phyloP scores from a whole-genome alignment of 2,888 invertebrate species.

The Cantharis rufa region DNA sequence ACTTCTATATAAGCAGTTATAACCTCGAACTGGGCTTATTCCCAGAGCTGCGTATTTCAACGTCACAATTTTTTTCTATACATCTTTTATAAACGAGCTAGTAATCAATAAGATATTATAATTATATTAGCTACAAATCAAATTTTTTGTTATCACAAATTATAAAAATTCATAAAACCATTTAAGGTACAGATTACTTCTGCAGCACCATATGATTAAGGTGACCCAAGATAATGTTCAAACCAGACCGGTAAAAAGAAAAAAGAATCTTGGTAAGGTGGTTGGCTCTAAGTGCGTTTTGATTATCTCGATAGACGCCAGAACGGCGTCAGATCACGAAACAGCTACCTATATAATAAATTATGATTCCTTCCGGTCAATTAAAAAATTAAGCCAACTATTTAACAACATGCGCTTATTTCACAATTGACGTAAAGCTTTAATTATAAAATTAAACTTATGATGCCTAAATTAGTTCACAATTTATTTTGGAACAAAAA shows the following conservation, averaged over 20 bases:
- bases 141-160: not conserved
- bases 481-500: not conserved
- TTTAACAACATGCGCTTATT: conserved; percentile 8
- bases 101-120: not conserved
- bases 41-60: not conserved
- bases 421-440: conserved; percentile 7
- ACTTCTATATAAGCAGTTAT: conserved; percentile 12
- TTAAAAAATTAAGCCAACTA: conserved; percentile 22
- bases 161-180: not conserved
- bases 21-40: not conserved
- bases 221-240: not conserved
- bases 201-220: not conserved
- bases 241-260: not conserved
- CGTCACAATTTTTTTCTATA: not conserved
- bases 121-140: not conserved
- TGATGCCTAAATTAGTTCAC: not conserved
- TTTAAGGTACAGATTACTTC: not conserved
- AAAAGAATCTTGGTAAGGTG: not conserved
- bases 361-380: conserved; percentile 20
- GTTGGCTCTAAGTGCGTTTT: conserved; percentile 11
- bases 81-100: not conserved
- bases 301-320: conserved; percentile 9
- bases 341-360: conserved; percentile 13
- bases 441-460: not conserved
- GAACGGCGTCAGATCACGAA: conserved; percentile 20